Evolutionary conservation across 1,140 invertebrate species (phyloP).

Genomic region (Marisa cornuarietis): DNA sequence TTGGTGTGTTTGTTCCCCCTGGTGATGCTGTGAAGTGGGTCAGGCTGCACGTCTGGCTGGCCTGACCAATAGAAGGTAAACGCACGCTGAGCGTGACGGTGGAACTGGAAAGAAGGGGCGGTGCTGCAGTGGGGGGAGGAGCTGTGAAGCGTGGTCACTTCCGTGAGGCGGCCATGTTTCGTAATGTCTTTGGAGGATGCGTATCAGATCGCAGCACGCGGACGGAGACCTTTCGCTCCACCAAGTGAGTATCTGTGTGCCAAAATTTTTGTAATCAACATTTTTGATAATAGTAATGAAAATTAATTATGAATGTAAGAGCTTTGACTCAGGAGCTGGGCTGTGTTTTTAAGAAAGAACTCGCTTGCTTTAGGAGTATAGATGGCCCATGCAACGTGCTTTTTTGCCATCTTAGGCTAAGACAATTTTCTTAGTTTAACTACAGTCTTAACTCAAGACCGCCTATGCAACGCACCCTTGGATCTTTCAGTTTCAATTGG

Average conservation of each 20-base stretch:
- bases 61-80: background rate
- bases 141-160: conserved; percentile 1
- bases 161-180: conserved; percentile 52
- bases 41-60: background rate
- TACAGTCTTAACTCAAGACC: too few species aligned
- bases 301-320: too few species aligned
- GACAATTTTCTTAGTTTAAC: too few species aligned
- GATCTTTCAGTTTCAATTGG: too few species aligned
- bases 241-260: conserved; percentile 48
- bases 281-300: too few species aligned
- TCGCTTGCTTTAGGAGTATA: too few species aligned
- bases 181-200: conserved; percentile 62
- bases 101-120: background rate
- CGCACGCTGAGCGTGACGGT: conserved; percentile 2
- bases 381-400: too few species aligned
- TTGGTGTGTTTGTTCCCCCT: background rate
- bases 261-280: too few species aligned
- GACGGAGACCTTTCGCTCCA: conserved; percentile 50
- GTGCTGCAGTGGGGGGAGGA: conserved; percentile 12
- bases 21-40: conserved; percentile 15
- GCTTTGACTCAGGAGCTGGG: too few species aligned
- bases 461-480: too few species aligned
- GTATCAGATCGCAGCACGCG: conserved; percentile 59
- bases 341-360: too few species aligned
- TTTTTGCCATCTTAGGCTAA: too few species aligned